phyloP scores from a whole-genome alignment of 2,797 vertebrate species.

The Philypnodon macrostomus region DNA sequence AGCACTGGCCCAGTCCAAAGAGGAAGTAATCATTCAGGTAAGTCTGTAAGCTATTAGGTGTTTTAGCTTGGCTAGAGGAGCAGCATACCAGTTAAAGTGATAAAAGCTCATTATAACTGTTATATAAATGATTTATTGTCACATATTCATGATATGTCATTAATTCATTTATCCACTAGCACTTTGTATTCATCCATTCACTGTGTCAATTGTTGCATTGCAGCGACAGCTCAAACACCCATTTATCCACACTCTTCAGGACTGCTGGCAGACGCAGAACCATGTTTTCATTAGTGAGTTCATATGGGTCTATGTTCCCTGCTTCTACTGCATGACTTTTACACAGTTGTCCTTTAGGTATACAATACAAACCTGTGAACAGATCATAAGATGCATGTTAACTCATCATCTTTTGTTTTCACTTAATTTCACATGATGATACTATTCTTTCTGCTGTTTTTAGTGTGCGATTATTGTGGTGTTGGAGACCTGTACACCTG shows the following conservation, averaged over 20 bases:
- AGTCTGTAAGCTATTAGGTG: background rate
- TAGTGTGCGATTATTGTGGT: conserved; percentile 87
- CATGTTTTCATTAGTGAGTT: conserved; percentile 95
- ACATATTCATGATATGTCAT: too few relatives aligned
- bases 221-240: conserved; percentile 88
- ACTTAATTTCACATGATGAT: conserved; percentile 7
- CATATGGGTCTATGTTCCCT: too few relatives aligned
- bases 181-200: conserved; percentile 20
- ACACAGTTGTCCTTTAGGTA: too few relatives aligned
- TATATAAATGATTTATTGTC: too few relatives aligned
- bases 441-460: conserved; percentile 22
- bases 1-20: conserved; percentile 84
- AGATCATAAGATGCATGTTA: too few relatives aligned
- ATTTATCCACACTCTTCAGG: conserved; percentile 86
- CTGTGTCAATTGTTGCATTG: conserved; percentile 58
- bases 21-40: conserved; percentile 90
- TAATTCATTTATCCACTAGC: background rate
- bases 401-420: background rate
- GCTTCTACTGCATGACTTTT: background rate
- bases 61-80: too few relatives aligned
- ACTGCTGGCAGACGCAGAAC: conserved; percentile 89
- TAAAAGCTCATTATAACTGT: too few relatives aligned
- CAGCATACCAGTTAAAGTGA: too few relatives aligned
- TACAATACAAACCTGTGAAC: too few relatives aligned
- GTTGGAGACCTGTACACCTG: conserved; percentile 82